Conservation (phyloP, 2,113 vertebrate species). For the Cavia aperea region DNA sequence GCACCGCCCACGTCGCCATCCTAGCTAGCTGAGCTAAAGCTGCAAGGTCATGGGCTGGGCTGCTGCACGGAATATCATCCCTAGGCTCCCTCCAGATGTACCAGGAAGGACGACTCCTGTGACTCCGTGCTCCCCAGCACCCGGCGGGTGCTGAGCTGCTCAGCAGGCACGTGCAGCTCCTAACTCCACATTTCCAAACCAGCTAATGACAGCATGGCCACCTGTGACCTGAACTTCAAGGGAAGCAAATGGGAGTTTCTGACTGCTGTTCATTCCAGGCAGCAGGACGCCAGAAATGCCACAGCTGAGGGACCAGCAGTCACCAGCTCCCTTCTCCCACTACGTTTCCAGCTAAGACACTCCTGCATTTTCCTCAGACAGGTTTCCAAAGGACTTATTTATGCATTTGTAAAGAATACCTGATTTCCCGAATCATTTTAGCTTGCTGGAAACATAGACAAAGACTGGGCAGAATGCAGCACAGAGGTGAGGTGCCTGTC, state of each 20-base stretch:
- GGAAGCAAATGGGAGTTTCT: constrained; percentile 66
- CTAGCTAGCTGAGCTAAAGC: not conserved
- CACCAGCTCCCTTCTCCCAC: too few species aligned
- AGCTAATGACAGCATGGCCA: not conserved
- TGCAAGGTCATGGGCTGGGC: not conserved
- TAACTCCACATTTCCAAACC: constrained; percentile 37
- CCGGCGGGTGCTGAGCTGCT: not conserved
- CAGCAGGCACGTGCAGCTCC: not conserved
- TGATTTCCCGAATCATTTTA: not conserved
- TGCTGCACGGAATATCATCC: not conserved
- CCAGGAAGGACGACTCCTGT: not conserved
- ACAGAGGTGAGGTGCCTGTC: not conserved
- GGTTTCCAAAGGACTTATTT: not conserved
- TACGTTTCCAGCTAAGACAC: not conserved
- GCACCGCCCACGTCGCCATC: not conserved
- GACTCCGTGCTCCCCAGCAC: not conserved
- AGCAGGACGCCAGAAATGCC: not conserved
- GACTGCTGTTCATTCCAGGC: not conserved
- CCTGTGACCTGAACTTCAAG: constrained; percentile 42
- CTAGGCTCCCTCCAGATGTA: not conserved
- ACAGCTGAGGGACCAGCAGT: not conserved
- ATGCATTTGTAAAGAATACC: not conserved
- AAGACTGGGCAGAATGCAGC: not conserved
- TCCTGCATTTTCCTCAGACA: not conserved
- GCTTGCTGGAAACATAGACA: not conserved